These are phyloP conservation scores for Spinus olivaceus DNA, from an alignment of 2,797 vertebrate genomes.

Conservation along the genomic window DNA sequence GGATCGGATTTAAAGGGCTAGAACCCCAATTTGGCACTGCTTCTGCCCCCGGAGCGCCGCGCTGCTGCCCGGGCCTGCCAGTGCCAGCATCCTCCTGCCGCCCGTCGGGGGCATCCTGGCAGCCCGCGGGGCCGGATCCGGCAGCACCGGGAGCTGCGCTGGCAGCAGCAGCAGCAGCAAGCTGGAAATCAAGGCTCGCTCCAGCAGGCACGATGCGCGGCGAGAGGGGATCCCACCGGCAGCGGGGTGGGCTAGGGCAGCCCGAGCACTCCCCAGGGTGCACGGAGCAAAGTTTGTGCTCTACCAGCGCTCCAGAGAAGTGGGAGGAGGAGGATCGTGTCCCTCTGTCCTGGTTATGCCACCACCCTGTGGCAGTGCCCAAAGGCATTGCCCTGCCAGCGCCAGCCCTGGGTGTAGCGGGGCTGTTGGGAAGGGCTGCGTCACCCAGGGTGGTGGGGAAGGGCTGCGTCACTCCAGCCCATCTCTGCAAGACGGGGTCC, in stretches of 20 bases:
- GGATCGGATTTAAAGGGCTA: conserved; percentile 79
- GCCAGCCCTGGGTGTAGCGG: not conserved
- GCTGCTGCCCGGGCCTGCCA: not conserved
- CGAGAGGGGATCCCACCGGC: not conserved
- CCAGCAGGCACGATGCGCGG: not conserved
- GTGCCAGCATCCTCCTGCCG: not conserved
- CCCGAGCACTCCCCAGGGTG: not conserved
- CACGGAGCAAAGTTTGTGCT: not conserved
- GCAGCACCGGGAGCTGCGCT: not conserved
- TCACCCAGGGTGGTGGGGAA: not conserved
- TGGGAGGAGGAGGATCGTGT: not conserved
- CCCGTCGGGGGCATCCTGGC: not conserved
- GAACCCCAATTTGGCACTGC: conserved; percentile 63
- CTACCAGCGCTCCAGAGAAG: not conserved
- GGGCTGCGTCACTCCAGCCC: not conserved
- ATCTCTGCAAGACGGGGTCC: not conserved
- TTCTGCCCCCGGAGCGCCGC: conserved; percentile 12
- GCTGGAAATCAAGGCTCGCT: not conserved
- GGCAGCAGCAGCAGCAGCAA: not conserved
- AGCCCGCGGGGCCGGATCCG: not conserved
- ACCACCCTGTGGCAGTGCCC: not conserved
- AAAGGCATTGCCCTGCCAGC: not conserved
- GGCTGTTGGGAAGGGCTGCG: not conserved
- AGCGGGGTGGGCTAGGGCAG: not conserved
- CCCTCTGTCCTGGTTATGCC: not conserved